phyloP scores from a whole-genome alignment of 2,113 vertebrate species.

The Hemiscyllium ocellatum region DNA sequence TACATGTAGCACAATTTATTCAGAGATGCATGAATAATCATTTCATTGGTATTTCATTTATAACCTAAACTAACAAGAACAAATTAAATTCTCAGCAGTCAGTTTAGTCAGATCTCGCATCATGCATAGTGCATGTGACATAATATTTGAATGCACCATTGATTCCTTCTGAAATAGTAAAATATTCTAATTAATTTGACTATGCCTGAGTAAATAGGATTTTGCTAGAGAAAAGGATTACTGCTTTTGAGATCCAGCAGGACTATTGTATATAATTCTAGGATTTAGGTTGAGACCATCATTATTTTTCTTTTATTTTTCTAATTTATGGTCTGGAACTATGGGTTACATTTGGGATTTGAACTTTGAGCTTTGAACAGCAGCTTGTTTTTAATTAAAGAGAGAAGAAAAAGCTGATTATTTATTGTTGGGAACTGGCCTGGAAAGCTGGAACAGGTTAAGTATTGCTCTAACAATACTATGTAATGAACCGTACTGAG shows the following conservation, averaged over 20 bases:
- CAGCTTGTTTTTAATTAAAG: too few relatives aligned
- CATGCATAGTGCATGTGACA: background rate
- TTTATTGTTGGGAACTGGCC: too few relatives aligned
- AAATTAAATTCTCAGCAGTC: background rate
- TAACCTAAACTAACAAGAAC: background rate
- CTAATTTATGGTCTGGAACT: too few relatives aligned
- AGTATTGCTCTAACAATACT: too few relatives aligned
- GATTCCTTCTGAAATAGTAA: constrained; percentile 27
- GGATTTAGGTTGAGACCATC: background rate
- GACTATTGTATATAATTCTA: background rate
- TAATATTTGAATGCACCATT: background rate
- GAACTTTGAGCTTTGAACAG: too few relatives aligned
- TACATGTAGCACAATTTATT: background rate
- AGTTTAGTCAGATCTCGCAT: background rate
- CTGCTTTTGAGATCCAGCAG: background rate
- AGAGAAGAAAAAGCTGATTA: too few relatives aligned
- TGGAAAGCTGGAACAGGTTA: too few relatives aligned
- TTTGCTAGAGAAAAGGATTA: background rate
- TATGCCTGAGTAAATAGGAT: background rate
- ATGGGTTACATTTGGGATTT: too few relatives aligned
- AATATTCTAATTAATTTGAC: background rate
- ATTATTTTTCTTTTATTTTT: too few relatives aligned
- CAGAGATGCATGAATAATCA: background rate
- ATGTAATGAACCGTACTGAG: too few relatives aligned
- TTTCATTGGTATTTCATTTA: background rate